Evolutionary conservation across 92 coral and sea anemone species (phyloP), one percentile per base, ranked within the genome.

Genomic region (Virgularia gustaviana): DNA sequence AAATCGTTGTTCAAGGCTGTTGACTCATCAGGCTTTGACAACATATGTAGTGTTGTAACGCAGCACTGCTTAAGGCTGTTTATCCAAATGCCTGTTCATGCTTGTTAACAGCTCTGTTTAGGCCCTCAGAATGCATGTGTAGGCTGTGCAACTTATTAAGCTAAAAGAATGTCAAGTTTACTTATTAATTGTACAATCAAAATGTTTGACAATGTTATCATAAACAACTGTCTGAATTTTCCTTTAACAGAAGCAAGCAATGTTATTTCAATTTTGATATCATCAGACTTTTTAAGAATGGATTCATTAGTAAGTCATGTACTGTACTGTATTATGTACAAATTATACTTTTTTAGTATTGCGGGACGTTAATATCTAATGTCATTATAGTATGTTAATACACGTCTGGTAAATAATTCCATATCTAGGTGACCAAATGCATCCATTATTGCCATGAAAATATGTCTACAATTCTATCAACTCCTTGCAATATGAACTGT

Each of bases 251-350:
- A 89, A 34, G 89, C 97, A 57, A 89, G 81, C 62, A 89, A 94
- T 80, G 96, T 94, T 59, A 87, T 94, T 66, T 94, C 99, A 56
- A 89, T 94, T 64, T 75, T 94, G 58, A 94, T 94, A 77, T 94
- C 99, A 52, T 94, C 99, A 41, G 99, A 89, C 76, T 94, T 94
- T 78, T 79, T 94, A 11, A 89, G 90, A 83, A 94, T 94, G 99
- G 99, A 94, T 79, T 75, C 85, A 12, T 76, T 94, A 94, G 99
- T 94, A 73, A 59, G 96, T 71, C 35, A 39, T 15, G 15, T 8
- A 15, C 15, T 15, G 22, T 47, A 5, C 22, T 47, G 22, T 15
- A 47, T 15, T 25, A 4, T 47, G 55, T 39, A 47, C 55, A 47
- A 47, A 15, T 15, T 47, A 4, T 47, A 47, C 55, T 25, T 39